Evolutionary conservation across 2,113 vertebrate genomes (phyloP).

Genomic region (Glareola pratincola): DNA sequence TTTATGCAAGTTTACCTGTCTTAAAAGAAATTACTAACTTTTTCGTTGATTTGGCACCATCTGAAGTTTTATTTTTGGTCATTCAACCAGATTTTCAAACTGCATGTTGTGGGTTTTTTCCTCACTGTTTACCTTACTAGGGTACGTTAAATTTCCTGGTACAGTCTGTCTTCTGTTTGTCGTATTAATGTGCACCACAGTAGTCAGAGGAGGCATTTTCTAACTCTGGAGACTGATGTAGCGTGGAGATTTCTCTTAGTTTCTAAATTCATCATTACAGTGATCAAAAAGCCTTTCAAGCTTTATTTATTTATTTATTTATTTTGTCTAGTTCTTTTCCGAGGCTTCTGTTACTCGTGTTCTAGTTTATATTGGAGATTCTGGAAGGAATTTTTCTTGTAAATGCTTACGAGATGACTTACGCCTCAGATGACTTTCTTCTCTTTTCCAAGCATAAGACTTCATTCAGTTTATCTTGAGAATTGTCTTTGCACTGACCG

Average conservation of each 20-base stretch:
- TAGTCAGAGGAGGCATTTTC: neutral
- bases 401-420: neutral
- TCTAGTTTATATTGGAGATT: neutral
- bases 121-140: neutral
- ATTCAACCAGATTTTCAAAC: neutral
- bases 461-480: neutral
- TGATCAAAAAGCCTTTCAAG: neutral
- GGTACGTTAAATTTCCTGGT: neutral
- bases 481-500: neutral
- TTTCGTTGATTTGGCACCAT: neutral
- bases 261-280: neutral
- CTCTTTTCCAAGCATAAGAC: neutral
- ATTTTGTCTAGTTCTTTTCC: neutral
- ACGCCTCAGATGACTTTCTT: neutral
- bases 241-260: neutral
- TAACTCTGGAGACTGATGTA: neutral
- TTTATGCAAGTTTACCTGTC: neutral
- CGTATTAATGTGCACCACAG: neutral
- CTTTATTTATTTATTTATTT: neutral
- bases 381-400: neutral
- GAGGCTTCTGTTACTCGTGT: neutral
- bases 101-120: fast-evolving
- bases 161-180: neutral
- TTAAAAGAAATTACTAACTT: neutral
- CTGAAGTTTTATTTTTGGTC: neutral